A percentile compares a stretch with the other conserved stretches of the same genome.
Conservation (phyloP, 2,797 vertebrate species). For the Clamator glandarius region DNA sequence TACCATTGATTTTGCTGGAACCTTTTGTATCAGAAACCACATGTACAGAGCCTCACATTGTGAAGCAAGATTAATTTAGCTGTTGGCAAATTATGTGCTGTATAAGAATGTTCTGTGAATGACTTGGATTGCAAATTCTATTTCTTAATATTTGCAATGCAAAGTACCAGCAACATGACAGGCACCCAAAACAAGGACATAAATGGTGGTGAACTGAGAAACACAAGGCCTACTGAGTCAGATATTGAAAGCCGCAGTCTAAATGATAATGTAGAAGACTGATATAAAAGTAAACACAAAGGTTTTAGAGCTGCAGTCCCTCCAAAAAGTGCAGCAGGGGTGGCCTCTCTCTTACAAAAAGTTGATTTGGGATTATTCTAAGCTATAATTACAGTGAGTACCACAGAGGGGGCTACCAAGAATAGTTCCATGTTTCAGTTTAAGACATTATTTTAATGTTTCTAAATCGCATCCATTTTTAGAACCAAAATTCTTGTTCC, state of each 20-base stretch:
- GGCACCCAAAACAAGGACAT: constrained; percentile 56
- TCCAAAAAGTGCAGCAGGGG: constrained; percentile 26
- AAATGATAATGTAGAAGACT: constrained; percentile 38
- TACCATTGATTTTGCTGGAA: constrained; percentile 48
- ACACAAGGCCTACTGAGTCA: not conserved
- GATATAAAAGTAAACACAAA: constrained; percentile 38
- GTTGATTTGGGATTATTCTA: not conserved
- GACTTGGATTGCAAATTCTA: constrained; percentile 65
- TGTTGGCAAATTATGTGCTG: constrained; percentile 66
- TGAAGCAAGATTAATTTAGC: constrained; percentile 75
- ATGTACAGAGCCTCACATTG: constrained; percentile 58
- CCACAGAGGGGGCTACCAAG: not conserved
- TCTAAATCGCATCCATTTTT: not conserved
- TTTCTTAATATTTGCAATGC: constrained; percentile 67
- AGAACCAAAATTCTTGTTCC: constrained; percentile 19
- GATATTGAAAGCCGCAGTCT: constrained; percentile 55
- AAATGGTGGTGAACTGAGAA: constrained; percentile 12
- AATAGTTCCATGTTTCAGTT: not conserved
- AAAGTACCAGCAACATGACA: constrained; percentile 52
- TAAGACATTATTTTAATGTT: not conserved
- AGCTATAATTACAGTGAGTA: not conserved
- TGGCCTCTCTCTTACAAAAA: not conserved
- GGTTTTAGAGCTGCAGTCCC: constrained; percentile 45
- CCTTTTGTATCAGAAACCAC: constrained; percentile 58
- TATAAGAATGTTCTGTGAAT: constrained; percentile 59